These are phyloP conservation scores for Hydrophis major DNA, from an alignment of 2,797 vertebrate species.

Conservation along the genomic window DNA sequence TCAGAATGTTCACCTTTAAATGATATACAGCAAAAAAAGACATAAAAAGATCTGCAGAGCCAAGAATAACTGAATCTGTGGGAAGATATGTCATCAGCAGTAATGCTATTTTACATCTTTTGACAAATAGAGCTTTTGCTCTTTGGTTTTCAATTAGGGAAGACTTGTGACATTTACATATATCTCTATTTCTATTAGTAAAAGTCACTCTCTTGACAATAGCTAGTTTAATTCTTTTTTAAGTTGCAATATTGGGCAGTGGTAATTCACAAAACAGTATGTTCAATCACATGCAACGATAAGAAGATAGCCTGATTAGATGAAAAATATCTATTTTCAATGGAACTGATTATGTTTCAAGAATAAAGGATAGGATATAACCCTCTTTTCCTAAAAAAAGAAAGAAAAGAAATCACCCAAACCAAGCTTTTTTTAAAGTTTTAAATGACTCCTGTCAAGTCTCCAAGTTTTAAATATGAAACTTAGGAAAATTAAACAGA, in stretches of 20 bases:
- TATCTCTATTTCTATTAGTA: conserved; percentile 8
- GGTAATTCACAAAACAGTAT: too few species aligned
- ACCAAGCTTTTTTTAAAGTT: background rate
- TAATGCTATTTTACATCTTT: conserved; percentile 28
- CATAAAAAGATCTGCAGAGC: conserved; percentile 3
- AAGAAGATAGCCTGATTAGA: background rate
- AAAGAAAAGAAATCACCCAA: background rate
- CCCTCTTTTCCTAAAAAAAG: too few species aligned
- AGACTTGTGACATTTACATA: conserved; percentile 13
- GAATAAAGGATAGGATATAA: background rate
- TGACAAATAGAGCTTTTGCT: background rate
- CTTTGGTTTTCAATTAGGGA: conserved; percentile 23
- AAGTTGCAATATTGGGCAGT: background rate
- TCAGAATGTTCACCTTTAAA: conserved; percentile 16
- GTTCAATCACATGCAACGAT: background rate
- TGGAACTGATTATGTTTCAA: background rate
- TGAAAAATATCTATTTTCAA: background rate
- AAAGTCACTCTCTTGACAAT: conserved; percentile 22
- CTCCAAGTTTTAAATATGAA: background rate
- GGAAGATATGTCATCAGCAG: background rate
- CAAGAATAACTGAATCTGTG: background rate
- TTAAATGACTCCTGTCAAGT: background rate
- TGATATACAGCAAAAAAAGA: background rate
- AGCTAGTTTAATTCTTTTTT: background rate
- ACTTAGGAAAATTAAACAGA: background rate